phyloP scores from a whole-genome alignment of 1,140 invertebrate species.

The Fragariocoptes setiger region DNA sequence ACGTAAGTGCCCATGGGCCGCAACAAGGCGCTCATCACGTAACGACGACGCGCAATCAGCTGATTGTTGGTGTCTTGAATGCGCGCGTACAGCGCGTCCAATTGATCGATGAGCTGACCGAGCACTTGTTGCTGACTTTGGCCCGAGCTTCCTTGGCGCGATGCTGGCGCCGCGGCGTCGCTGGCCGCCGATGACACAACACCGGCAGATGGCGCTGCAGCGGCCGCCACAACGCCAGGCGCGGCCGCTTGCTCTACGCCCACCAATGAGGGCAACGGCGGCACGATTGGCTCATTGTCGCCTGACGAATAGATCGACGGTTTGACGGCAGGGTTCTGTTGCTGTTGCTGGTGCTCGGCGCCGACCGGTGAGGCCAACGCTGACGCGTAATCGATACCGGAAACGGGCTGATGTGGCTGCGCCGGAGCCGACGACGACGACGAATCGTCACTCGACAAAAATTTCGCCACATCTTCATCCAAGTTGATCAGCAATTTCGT shows the following conservation, averaged over 20 bases:
- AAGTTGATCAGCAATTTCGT: constrained; percentile 8
- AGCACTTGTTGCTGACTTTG: not conserved
- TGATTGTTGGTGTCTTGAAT: constrained; percentile 4
- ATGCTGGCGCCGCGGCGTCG: not conserved
- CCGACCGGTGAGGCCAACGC: not conserved
- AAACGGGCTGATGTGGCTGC: not conserved
- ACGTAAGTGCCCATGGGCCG: constrained; percentile 6
- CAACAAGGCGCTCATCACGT: constrained; percentile 4
- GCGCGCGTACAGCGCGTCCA: constrained; percentile 4
- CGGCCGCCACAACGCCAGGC: not conserved
- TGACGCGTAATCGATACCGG: not conserved
- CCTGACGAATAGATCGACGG: not conserved
- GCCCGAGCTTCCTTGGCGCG: not conserved
- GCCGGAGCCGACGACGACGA: not conserved
- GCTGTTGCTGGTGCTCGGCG: no score
- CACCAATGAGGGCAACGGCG: not conserved
- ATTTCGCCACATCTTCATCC: constrained; percentile 2
- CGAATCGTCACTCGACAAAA: not conserved
- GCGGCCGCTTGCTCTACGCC: not conserved
- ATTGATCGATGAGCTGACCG: constrained; percentile 1
- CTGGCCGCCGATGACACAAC: no score
- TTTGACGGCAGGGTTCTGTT: not conserved
- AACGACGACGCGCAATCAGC: constrained; percentile 3
- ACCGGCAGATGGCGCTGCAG: not conserved
- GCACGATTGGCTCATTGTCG: not conserved